Evolutionary conservation across 2,113 vertebrate species (phyloP).

Genomic region (Chamaetylas fuelleborni): DNA sequence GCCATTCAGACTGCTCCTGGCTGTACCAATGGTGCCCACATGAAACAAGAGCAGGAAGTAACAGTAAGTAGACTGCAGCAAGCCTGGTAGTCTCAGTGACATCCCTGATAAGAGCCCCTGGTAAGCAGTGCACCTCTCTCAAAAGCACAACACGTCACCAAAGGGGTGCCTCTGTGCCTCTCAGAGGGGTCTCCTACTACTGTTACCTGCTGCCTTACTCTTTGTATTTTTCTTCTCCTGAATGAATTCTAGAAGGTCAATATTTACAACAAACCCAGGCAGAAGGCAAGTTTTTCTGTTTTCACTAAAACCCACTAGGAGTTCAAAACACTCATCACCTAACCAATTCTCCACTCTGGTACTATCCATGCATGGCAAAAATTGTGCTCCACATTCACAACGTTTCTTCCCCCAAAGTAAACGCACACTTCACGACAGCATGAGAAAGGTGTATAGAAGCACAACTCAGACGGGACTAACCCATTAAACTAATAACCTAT

Average conservation of each 20-base stretch:
- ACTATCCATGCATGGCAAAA: rapidly evolving
- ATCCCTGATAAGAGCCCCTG: neutral
- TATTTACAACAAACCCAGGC: neutral
- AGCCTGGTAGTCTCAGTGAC: neutral
- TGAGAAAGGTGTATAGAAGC: neutral
- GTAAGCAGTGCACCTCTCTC: neutral
- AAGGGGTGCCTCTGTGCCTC: neutral
- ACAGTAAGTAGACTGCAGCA: neutral
- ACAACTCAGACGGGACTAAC: neutral
- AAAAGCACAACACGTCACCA: neutral
- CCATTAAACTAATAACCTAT: neutral
- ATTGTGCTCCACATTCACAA: neutral
- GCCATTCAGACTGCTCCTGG: neutral
- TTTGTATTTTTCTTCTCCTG: neutral
- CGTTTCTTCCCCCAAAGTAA: neutral
- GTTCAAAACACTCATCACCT: neutral
- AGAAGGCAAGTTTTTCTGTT: neutral
- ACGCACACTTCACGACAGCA: rapidly evolving
- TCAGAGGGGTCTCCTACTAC: neutral
- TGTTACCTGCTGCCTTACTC: neutral
- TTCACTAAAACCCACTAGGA: neutral
- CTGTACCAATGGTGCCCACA: neutral
- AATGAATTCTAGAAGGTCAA: neutral
- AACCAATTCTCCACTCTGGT: neutral
- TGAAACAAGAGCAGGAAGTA: neutral